Conservation (phyloP, 92 coral and sea anemone genomes). For the Desmophyllum pertusum region DNA sequence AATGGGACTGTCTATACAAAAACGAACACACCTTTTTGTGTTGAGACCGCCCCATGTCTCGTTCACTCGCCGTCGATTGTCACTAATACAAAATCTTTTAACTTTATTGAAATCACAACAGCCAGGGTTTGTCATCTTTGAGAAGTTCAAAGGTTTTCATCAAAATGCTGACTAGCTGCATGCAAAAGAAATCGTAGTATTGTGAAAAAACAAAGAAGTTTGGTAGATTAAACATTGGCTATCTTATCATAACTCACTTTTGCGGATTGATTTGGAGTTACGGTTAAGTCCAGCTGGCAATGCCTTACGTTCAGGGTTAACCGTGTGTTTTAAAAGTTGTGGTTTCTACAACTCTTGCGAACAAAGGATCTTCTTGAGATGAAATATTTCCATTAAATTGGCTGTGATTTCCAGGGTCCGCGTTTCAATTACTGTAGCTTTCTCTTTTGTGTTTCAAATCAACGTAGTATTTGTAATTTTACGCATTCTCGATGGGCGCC, state of each 20-base stretch:
- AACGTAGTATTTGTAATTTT: not conserved
- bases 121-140: not conserved
- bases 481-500: not conserved
- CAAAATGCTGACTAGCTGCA: not conserved
- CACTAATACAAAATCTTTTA: not conserved
- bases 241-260: not conserved
- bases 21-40: not conserved
- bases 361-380: not conserved
- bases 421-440: not conserved
- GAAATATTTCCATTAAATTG: not conserved
- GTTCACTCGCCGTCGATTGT: not conserved
- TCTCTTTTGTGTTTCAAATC: not conserved
- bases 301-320: not conserved
- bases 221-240: not conserved
- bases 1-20: not conserved
- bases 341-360: not conserved
- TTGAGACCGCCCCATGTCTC: not conserved
- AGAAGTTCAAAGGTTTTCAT: not conserved
- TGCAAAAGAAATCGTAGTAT: not conserved
- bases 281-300: not conserved
- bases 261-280: not conserved
- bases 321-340: conserved; percentile 3
- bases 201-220: not conserved
- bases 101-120: not conserved
- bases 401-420: not conserved